These are phyloP conservation scores for Argynnis bischoffii DNA, from an alignment of 2,888 invertebrate species.

Conservation along the genomic window DNA sequence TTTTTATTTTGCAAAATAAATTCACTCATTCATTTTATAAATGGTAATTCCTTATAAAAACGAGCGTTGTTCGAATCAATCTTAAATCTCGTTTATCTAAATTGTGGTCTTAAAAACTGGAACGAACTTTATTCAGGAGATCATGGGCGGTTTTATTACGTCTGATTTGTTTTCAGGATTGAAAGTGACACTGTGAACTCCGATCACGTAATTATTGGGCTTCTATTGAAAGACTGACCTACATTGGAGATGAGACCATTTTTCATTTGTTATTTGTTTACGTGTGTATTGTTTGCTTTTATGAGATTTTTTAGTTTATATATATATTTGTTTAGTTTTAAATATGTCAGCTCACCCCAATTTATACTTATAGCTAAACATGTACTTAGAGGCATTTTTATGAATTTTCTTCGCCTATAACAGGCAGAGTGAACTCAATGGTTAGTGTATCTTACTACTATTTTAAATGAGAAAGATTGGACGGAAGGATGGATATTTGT, in stretches of 20 bases:
- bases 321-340: too few relatives aligned
- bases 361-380: too few relatives aligned
- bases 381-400: too few relatives aligned
- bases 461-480: too few relatives aligned
- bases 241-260: slow-evolving; percentile 5
- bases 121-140: slow-evolving; percentile 38
- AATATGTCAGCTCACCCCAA: too few relatives aligned
- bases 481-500: too few relatives aligned
- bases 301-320: not conserved
- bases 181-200: slow-evolving; percentile 22
- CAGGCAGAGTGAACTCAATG: too few relatives aligned
- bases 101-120: slow-evolving; percentile 44
- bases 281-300: slow-evolving; percentile 5
- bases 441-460: too few relatives aligned
- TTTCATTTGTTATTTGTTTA: slow-evolving; percentile 13
- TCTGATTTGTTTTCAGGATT: slow-evolving; percentile 37
- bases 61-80: slow-evolving; percentile 35
- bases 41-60: slow-evolving; percentile 18
- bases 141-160: slow-evolving; percentile 37
- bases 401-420: too few relatives aligned
- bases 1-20: too few relatives aligned
- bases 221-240: slow-evolving; percentile 20
- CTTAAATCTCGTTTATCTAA: slow-evolving; percentile 45
- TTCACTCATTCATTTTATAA: not conserved
- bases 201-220: slow-evolving; percentile 23